Evolutionary conservation across 2,113 vertebrate genomes (phyloP), one percentile per base, ranked within the genome.

Genomic region (Muntiacus reevesi): DNA sequence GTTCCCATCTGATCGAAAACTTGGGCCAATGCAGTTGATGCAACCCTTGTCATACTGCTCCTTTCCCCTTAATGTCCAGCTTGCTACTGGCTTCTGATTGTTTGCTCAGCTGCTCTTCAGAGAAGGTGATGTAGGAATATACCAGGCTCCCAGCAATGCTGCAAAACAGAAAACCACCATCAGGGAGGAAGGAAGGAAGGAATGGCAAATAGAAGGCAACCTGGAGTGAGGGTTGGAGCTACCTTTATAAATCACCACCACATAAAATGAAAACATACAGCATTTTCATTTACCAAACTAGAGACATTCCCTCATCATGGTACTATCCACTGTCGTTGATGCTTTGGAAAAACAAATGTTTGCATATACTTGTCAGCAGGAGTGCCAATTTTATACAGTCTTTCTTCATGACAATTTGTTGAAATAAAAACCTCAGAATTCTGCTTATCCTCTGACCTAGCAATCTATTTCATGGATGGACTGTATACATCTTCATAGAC

Each of bases 61-160:
- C 99, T 85, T 99, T 99, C 12, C 99, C 99, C 97, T 99, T 99
- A 5, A 96, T 97, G 40, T 99, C 99, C 99, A 99, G 78, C 98
- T 98, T 99, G 98, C 87, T 98, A 97, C 98, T 98, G 43, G 87
- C 98, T 21, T 99, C 99, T 0, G 97, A 71, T 85, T 98, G 99
- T 98, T 99, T 99, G 99, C 90, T 99, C 94, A 98, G 95, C 40
- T 99, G 99, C 92, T 99, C 99, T 97, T 99, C 99, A 0, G 99
- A 99, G 98, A 99, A 99, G 6, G 99, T 99, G 98, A 99, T 99
- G 95, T 99, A 99, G 60, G 99, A 99, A 86, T 99, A 99, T 62
- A 99, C 99, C 99, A 99, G 99, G 96, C 99, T 99, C 14, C 99
- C 99, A 13, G 99, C 99, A 97, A 99, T 99, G 97, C 99, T 99